Evolutionary conservation across 2,797 vertebrate genomes (phyloP).

Genomic region (Rhynchotus rufescens): DNA sequence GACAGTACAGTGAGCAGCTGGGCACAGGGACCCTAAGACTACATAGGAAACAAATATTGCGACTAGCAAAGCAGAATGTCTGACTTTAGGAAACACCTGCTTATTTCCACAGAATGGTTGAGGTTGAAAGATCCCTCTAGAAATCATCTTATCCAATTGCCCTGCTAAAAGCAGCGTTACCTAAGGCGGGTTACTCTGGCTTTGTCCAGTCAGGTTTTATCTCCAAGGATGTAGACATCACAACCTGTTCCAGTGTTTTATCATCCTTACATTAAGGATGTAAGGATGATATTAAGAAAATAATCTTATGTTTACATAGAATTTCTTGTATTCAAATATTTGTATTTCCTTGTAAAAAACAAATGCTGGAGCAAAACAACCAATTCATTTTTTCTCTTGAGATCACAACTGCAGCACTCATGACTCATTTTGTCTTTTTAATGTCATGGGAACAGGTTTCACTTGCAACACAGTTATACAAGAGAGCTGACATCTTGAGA

Average conservation of each 20-base stretch:
- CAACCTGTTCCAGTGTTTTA: background rate
- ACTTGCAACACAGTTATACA: background rate
- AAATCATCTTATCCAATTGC: background rate
- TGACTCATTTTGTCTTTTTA: background rate
- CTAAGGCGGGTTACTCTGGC: background rate
- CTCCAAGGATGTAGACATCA: background rate
- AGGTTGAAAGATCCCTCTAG: background rate
- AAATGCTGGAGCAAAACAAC: background rate
- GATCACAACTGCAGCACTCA: background rate
- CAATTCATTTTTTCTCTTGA: background rate
- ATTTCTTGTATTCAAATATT: background rate
- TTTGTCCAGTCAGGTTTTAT: background rate
- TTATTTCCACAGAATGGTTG: background rate
- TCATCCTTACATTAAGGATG: background rate
- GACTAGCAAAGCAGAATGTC: background rate
- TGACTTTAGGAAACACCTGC: background rate
- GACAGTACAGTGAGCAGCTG: background rate
- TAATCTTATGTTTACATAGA: background rate
- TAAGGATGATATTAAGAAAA: too few relatives aligned
- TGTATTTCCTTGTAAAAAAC: background rate
- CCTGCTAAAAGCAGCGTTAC: background rate
- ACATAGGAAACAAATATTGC: background rate
- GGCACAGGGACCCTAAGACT: background rate
- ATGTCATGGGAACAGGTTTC: background rate
- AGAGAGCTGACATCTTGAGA: background rate